Conservation (phyloP, 2,797 vertebrate species). For the Rallus crepitans region DNA sequence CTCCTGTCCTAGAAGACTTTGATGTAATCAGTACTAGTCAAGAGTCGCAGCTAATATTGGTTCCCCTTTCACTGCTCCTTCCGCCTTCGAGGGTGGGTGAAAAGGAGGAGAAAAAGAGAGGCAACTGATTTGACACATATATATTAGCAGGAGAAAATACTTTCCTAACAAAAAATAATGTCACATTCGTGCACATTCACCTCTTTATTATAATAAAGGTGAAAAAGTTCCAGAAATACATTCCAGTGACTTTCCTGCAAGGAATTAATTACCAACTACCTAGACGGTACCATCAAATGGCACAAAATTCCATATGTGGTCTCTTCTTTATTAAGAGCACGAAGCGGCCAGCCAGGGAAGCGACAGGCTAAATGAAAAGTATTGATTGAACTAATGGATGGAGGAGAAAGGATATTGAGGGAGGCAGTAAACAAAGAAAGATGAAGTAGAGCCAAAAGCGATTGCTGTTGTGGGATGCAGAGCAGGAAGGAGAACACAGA, state of each 20-base stretch:
- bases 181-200: neutral
- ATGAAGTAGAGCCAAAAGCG: neutral
- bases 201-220: neutral
- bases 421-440: constrained; percentile 10
- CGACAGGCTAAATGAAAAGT: constrained; percentile 37
- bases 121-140: neutral
- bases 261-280: neutral
- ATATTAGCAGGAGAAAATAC: neutral
- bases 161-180: neutral
- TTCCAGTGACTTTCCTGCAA: neutral
- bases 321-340: neutral
- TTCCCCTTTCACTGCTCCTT: neutral
- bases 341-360: neutral
- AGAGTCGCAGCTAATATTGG: neutral
- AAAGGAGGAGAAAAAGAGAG: no score
- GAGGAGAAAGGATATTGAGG: constrained; percentile 26
- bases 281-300: neutral
- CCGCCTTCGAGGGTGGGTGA: neutral
- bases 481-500: neutral
- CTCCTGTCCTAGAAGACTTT: neutral
- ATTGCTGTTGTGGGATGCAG: neutral
- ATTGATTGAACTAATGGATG: constrained; percentile 2
- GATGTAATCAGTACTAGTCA: neutral
- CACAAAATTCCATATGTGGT: neutral
- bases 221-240: neutral